Conservation (phyloP, 2,113 vertebrate species). For the Pongo pygmaeus region DNA sequence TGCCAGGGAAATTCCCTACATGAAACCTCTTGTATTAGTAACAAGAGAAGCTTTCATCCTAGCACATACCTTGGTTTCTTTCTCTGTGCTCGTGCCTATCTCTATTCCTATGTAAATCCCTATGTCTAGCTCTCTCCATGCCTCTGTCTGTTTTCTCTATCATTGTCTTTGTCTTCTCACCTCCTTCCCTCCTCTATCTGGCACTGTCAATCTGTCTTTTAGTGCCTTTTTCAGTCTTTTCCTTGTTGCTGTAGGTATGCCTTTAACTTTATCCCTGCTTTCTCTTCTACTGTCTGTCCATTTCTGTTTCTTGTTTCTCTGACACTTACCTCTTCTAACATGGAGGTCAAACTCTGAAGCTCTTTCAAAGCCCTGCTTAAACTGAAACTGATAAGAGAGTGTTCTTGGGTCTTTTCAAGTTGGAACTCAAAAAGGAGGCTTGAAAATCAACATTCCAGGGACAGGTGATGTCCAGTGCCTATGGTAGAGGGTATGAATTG, state of each 20-base stretch:
- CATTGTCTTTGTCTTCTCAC: not conserved
- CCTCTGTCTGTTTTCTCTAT: not conserved
- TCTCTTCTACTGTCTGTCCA: not conserved
- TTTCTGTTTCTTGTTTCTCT: constrained; percentile 46
- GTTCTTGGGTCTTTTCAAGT: constrained; percentile 7
- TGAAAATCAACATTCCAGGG: constrained; percentile 23
- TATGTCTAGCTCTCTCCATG: not conserved
- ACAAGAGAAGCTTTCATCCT: not conserved
- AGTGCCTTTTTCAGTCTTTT: not conserved
- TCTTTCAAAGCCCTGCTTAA: constrained; percentile 31
- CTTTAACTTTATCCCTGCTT: not conserved
- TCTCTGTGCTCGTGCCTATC: not conserved
- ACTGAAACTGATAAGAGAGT: not conserved
- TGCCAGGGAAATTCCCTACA: constrained; percentile 12
- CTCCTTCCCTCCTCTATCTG: not conserved
- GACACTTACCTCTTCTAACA: not conserved
- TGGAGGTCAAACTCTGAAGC: constrained; percentile 22
- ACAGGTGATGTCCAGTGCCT: not conserved
- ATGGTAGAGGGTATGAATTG: not conserved
- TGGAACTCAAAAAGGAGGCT: constrained; percentile 13
- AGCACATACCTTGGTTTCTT: not conserved
- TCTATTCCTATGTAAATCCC: not conserved
- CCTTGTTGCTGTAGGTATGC: not conserved
- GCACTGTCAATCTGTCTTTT: not conserved
- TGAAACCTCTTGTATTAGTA: constrained; percentile 23